Conservation (phyloP, 2,113 vertebrate species). For the Paratilapia polleni region DNA sequence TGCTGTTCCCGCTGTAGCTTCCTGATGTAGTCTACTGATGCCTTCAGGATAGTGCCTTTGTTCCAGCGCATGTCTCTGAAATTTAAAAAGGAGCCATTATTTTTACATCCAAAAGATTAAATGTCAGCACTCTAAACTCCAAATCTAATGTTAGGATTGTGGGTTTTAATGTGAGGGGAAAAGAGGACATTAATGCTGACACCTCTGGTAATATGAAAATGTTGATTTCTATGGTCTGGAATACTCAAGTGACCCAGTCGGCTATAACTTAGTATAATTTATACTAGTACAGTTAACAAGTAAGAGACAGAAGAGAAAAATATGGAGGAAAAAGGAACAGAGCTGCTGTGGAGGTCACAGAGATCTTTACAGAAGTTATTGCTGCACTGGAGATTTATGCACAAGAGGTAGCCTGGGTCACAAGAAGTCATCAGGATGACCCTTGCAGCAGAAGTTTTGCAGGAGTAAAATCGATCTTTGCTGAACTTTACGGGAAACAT, state of each 20-base stretch:
- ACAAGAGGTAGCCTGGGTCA: constrained; percentile 1
- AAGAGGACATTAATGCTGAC: too few species aligned
- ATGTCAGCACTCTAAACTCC: neutral
- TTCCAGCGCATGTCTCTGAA: constrained; percentile 98
- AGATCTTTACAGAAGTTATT: neutral
- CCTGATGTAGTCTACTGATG: constrained; percentile 96
- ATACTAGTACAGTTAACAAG: neutral
- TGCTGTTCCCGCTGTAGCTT: constrained; percentile 95
- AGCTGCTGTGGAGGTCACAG: neutral
- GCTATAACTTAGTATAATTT: neutral
- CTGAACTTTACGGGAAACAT: neutral
- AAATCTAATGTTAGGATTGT: neutral
- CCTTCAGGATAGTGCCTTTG: constrained; percentile 98
- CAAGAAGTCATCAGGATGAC: constrained; percentile 27
- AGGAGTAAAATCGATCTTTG: neutral
- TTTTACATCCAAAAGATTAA: neutral
- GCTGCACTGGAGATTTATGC: neutral
- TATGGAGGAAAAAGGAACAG: neutral
- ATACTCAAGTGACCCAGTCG: neutral
- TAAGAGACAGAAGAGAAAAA: neutral
- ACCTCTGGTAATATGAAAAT: neutral
- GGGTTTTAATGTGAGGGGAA: too few species aligned
- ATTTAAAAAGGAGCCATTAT: constrained; percentile 26
- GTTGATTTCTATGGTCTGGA: neutral
- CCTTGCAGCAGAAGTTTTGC: neutral